Evolutionary conservation across 2,888 invertebrate genomes (phyloP).

Genomic region (Ephialtes manifestator): DNA sequence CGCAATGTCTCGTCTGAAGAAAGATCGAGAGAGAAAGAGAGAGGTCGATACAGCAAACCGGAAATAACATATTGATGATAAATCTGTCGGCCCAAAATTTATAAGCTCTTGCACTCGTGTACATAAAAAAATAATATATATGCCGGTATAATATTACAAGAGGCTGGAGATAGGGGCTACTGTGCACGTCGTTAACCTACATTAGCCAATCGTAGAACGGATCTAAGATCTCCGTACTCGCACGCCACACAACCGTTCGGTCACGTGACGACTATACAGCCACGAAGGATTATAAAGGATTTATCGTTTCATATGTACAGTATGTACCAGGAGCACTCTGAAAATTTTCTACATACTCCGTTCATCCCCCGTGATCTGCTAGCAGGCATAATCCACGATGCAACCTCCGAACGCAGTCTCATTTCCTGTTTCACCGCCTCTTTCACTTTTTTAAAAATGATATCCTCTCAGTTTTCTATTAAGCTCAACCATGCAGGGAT

Average conservation of each 20-base stretch:
- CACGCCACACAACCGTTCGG: slow-evolving; percentile 60
- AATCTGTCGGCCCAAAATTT: slow-evolving; percentile 35
- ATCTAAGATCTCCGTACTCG: slow-evolving; percentile 64
- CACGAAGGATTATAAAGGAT: slow-evolving; percentile 58
- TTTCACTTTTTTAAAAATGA: slow-evolving; percentile 57
- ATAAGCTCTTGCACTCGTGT: slow-evolving; percentile 29
- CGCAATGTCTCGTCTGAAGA: neutral
- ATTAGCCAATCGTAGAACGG: slow-evolving; percentile 68
- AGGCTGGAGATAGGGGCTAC: slow-evolving; percentile 25
- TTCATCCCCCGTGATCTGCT: slow-evolving; percentile 1
- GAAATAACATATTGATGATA: slow-evolving; percentile 33
- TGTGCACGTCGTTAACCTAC: slow-evolving; percentile 71
- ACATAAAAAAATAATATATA: slow-evolving; percentile 44
- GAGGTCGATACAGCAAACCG: slow-evolving; percentile 35
- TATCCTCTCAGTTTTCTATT: slow-evolving; percentile 67
- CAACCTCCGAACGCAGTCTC: slow-evolving; percentile 57
- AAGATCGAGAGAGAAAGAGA: neutral
- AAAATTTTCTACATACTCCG: slow-evolving; percentile 24
- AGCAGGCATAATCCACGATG: neutral
- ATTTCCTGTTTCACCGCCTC: slow-evolving; percentile 51
- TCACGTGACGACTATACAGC: slow-evolving; percentile 61
- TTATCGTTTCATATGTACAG: slow-evolving; percentile 45
- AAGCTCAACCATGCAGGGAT: slow-evolving; percentile 42
- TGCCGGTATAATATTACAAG: slow-evolving; percentile 47
- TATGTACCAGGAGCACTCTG: slow-evolving; percentile 8